Conservation (phyloP, 1,140 invertebrate species). For the Aphaenogaster ashmeadi region DNA sequence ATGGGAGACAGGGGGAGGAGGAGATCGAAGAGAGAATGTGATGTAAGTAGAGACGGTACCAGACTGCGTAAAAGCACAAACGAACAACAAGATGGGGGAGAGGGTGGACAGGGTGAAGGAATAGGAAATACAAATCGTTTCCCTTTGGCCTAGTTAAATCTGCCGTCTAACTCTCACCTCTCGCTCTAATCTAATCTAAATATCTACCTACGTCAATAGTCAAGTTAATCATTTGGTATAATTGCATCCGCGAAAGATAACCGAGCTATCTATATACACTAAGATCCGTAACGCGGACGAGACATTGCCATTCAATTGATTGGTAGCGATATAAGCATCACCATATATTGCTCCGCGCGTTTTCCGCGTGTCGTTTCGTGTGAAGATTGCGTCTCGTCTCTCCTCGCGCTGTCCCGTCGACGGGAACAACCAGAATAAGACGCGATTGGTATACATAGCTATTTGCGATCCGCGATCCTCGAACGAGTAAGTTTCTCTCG, state of each 20-base stretch:
- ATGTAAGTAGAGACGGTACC: background rate
- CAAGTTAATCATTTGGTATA: conserved; percentile 76
- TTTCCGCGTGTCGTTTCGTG: conserved; percentile 2
- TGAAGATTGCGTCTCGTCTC: conserved; percentile 32
- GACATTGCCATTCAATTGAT: conserved; percentile 58
- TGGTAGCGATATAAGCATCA: conserved; percentile 58
- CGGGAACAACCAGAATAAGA: background rate
- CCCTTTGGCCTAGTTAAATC: conserved; percentile 60
- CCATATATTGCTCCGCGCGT: conserved; percentile 70
- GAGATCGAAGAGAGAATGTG: background rate
- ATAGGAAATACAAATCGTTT: conserved; percentile 67
- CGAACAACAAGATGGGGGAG: conserved; percentile 2
- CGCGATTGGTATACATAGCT: background rate
- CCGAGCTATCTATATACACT: conserved; percentile 74
- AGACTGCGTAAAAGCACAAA: conserved; percentile 30
- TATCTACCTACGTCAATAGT: conserved; percentile 19
- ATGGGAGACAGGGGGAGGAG: background rate
- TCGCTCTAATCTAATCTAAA: conserved; percentile 33
- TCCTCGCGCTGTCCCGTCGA: background rate
- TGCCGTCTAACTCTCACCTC: background rate
- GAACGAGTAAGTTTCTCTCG: background rate
- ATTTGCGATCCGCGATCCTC: background rate
- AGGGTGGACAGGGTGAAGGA: conserved; percentile 20
- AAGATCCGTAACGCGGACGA: conserved; percentile 66
- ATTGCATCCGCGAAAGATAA: conserved; percentile 71